Evolutionary conservation across 2,113 vertebrate genomes (phyloP).

Genomic region (Urocolius indicus): DNA sequence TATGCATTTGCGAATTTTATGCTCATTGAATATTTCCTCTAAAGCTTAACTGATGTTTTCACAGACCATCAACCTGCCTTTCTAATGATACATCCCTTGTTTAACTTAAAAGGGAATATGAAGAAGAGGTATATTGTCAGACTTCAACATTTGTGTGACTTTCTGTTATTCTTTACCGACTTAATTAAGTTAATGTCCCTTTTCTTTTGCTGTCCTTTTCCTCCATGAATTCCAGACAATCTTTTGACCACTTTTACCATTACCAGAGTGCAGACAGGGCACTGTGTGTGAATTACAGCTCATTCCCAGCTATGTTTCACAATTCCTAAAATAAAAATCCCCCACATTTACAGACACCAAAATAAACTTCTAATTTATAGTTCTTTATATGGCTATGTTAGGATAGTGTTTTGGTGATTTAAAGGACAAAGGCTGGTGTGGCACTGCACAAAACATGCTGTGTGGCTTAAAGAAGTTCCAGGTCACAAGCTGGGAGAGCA

Average conservation of each 20-base stretch:
- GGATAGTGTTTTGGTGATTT: background rate
- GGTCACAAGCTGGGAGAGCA: background rate
- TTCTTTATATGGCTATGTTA: background rate
- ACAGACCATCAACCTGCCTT: conserved; percentile 26
- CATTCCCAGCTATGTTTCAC: background rate
- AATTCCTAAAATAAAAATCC: background rate
- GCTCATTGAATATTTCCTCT: conserved; percentile 13
- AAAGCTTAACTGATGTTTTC: conserved; percentile 35
- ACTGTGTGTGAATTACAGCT: background rate
- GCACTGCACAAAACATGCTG: background rate
- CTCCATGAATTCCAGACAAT: background rate
- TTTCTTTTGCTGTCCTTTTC: background rate
- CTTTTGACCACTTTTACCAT: background rate
- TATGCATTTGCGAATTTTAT: conserved; percentile 5
- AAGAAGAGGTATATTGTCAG: background rate
- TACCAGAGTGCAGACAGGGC: background rate
- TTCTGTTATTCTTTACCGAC: background rate
- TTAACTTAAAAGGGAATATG: background rate
- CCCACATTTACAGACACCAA: background rate
- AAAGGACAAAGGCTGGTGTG: background rate
- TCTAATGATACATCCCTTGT: background rate
- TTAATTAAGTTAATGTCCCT: background rate
- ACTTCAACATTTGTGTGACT: background rate
- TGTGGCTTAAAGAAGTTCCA: background rate
- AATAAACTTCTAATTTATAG: background rate